Evolutionary conservation across 2,113 vertebrate genomes (phyloP), one percentile per base, ranked within the genome.

Genomic region (Microtus montanus): DNA sequence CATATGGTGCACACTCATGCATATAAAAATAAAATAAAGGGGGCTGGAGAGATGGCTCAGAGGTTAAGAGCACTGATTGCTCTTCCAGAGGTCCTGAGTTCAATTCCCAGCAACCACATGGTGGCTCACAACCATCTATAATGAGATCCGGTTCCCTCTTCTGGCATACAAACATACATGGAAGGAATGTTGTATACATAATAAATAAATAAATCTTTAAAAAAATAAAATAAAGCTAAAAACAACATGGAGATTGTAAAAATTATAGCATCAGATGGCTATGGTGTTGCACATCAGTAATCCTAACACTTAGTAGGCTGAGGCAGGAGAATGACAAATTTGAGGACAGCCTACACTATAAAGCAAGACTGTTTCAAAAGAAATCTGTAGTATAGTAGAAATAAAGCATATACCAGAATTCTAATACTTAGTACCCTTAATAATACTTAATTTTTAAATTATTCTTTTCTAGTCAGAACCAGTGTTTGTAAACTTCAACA

Each of bases 401-500:
- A 93, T 84, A 91, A 88, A 20, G 10, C n/a, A 87, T 2, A 19
- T 71, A 68, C 78, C 38, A 95, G 70, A 89, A 92, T 83, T 87
- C 80, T 33, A 84, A 95, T 66, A 35, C 30, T 68, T 70, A 17
- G 33, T 70, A 17, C 5, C 35, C 66, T 35, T 70, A 70, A 68
- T 68, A 68, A 35, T 58, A 58, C 58, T 58, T 70, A 70, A 70
- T 68, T 92, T 82, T 73, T 58, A 47, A 78, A 91, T 49, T 87
- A 74, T 63, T 88, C 26, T 49, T 11, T 87, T 87, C 26, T 24
- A 75, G 20, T 73, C 87, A 93, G 54, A 78, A 35, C 61, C 38
- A 92, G 58, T 54, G 49, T 44, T 90, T 83, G 77, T 44, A 26
- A 92, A 86, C n/a, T 87, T 88, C 52, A 85, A 83, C 28, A 94